Evolutionary conservation across 2,797 vertebrate species (phyloP), one percentile per base, ranked within the genome.

Genomic region (Protonibea diacanthus): DNA sequence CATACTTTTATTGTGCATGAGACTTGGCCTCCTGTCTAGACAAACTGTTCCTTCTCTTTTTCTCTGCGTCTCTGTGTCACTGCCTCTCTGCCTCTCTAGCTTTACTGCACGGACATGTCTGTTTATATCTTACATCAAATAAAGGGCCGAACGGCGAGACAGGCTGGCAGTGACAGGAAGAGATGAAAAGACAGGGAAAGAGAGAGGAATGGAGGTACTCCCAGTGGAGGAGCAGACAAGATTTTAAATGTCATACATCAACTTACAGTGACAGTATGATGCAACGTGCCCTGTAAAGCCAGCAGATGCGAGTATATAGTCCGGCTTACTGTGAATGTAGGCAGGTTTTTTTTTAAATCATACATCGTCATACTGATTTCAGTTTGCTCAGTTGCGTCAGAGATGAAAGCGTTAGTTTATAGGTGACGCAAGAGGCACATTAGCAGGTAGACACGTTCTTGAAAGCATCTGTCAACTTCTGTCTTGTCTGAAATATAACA

Each of bases 111-210:
- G 55, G 82, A 79, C 70, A n/a, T 53, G 81, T 92, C 86, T 57
- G 55, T 64, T 85, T 80, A 33, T 53, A 73, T 85, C 78, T 57
- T 45, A 27, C 17, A 59, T 81, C 78, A 90, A 85, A 82, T 52
- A 65, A 75, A 70, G 5, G 48, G 38, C 42, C 9, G 9, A 51
- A 42, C 38, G 33, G 18, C 58, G 74, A 77, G 73, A 71, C 44
- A 33, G 76, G 70, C 62, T 58, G 80, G 80, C 80, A 51, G 74
- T 15, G 68, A 84, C 84, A 67, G 82, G 62, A 48, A 47, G 53
- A 82, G 62, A 66, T 14, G 64, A 72, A 76, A 72, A 56, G 55
- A 27, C 17, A 13, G 49, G 69, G 64, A 61, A 27, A 21, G 59
- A 27, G 55, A 45, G 73, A 69, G 57, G 67, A 56, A 72, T 38